Base-by-base conservation (phyloP, 2,113 vertebrate genomes). In the Elephas maximus region DNA sequence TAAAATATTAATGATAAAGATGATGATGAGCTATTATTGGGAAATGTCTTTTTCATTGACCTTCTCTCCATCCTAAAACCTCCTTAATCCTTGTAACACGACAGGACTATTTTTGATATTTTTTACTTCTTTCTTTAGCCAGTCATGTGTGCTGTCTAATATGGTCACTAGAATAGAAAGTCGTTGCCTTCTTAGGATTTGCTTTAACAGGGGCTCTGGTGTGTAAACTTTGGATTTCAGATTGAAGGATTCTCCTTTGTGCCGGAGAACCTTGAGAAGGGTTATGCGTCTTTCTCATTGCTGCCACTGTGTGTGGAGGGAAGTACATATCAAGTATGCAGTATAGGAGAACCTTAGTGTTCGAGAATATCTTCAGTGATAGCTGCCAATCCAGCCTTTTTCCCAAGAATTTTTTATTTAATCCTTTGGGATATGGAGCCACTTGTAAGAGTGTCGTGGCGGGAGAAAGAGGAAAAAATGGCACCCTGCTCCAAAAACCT, bases 1-100 rank as follows among this genome's bases (percentile, higher is more conserved):
- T 60, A 53, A 91, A 95, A 91, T 97, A 63, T 37, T 84, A 85
- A 37, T 82, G 33, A 87, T 90, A 95, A 95, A 95, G 79, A 80
- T 15, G 0, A 45, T 93, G 20, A n/a, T 77, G 9, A 23, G 87
- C 6, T 89, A 8, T 96, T 77, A 74, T 83, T 96, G 67, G 26
- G n/a, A 94, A 93, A 92, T 81, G 77, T 23, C 45, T 85, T 21
- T 95, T 79, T 88, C 77, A 37, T 91, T 53, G 84, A 57, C 17
- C 37, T 62, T 74, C 8, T 53, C 60, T 88, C 51, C 37, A 60
- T 86, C 26, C 2, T 88, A 78, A 88, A 65, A 90, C 60, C 4
- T 45, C 65, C 33, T 94, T 93, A 79, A 84, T 71, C 44, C 51
- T 88, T 74, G 20, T 78, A 80, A 60, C 69, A 48, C 88, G 69